Evolutionary conservation across 2,113 vertebrate species (phyloP), one percentile per base, ranked within the genome.

Genomic region (Engystomops pustulosus): DNA sequence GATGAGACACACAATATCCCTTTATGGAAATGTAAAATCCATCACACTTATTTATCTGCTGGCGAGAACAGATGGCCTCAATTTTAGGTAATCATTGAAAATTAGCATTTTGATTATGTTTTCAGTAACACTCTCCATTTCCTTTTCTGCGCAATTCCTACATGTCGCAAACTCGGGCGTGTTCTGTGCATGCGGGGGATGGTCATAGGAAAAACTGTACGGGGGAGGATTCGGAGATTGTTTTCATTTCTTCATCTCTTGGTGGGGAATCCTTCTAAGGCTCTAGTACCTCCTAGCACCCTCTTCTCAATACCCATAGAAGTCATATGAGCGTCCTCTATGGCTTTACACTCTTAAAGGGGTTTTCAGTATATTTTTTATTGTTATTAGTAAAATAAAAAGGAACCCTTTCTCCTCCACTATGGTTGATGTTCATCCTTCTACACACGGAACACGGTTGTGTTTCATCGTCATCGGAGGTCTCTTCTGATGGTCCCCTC

Each of bases 91-190:
- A 70, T 81, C 62, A 51, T 30, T 25, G 32, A 18, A 49, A 81
- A 81, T 81, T 81, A 44, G 80, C 80, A 81, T 81, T 71, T 81
- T 81, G 20, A 81, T 81, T 55, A 71, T 71, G 4, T 81, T 71
- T 71, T 36, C 65, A 36, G 30, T 44, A 81, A 53, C 45, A 45
- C 49, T 10, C 20, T 69, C 65, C 25, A 51, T 70, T 23, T 20
- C 30, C 9, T 8, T 45, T n/a, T 67, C 38, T 41, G 41, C n/a
- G 27, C 15, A 67, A 32, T 25, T 6, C 8, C 14, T 25, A 20
- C 17, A 17, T 58, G 30, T 36, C 9, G 32, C 3, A 41, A 81
- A 81, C 9, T 49, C 4, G 7, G 15, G 11, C 14, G 5, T 49
- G 17, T 23, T 41, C 34, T 25, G 51, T 76, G 20, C 10, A 53